Percentiles rank a stretch among this genome's conserved stretches.
Conservation (phyloP, 2,797 vertebrate species). For the Acanthurus leucopareius region DNA sequence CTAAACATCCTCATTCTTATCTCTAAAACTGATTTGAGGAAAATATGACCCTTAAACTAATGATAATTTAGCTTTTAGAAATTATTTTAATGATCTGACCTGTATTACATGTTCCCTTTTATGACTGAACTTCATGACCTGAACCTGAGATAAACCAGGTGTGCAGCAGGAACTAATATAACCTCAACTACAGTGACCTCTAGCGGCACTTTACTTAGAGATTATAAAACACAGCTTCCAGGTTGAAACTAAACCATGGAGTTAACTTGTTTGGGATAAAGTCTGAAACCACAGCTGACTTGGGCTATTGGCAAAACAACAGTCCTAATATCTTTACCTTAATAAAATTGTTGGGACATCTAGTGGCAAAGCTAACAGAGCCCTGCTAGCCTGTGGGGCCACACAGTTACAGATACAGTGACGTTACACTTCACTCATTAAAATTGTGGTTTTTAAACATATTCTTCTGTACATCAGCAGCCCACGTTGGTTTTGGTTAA, state of each 20-base stretch:
- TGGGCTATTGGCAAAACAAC: neutral
- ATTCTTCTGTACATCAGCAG: too few species aligned
- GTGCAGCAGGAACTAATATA: neutral
- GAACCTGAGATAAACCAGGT: neutral
- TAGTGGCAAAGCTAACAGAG: neutral
- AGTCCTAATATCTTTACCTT: neutral
- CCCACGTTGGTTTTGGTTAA: neutral
- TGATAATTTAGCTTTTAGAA: neutral
- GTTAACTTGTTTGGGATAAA: neutral
- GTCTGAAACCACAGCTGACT: neutral
- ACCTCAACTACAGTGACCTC: slow-evolving; percentile 2
- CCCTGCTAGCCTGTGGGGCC: neutral
- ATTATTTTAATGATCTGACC: neutral
- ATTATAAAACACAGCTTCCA: neutral
- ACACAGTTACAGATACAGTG: neutral
- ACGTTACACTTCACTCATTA: too few species aligned
- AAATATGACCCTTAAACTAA: neutral
- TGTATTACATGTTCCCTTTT: neutral
- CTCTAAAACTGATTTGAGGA: accelerated
- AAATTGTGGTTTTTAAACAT: too few species aligned
- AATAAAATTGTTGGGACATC: neutral
- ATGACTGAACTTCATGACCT: neutral
- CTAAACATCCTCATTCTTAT: neutral
- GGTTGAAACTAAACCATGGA: neutral
- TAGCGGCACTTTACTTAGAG: neutral